Evolutionary conservation across 2,113 vertebrate species (phyloP), one percentile per base, ranked within the genome.

Genomic region (Tragelaphus buxtoni): DNA sequence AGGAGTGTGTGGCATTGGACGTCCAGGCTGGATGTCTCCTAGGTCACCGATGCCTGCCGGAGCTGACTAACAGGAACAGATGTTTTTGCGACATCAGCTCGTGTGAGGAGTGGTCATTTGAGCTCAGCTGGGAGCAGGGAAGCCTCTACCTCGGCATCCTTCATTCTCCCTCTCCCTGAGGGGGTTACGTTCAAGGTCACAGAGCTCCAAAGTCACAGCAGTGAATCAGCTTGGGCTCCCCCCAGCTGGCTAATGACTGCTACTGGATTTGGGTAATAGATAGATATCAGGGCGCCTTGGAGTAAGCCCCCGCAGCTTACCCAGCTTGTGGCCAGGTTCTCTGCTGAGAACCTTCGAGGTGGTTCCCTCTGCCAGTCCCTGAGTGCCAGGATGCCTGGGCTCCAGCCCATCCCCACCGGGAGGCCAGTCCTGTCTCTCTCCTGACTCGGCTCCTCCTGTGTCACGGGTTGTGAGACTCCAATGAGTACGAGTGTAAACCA

Each of bases 51-150:
- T 0, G 16, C n/a, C 35, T 86, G 47, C 30, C 0, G 9, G 56
- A 69, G 81, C 55, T 85, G 93, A 86, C 82, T 3, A 3, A 18
- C 12, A 56, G 16, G 53, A 91, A 96, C 95, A 91, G 89, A 96
- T 26, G 32, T 89, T 82, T 90, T 94, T 17, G n/a, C 0, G 0
- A 58, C 39, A 53, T 49, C 84, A 45, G n/a, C 16, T 28, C 56
- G 12, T 10, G 20, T 96, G 90, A 80, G 58, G 47, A 14, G 58
- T 80, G 69, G 42, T 95, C 39, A 10, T 88, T 93, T 47, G 80
- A 76, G 26, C 42, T 45, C 55, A 5, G 60, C 6, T 6, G 32
- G 93, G 47, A 87, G 39, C 56, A 60, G 63, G 65, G 39, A 1
- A 72, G 39, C 87, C 26, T 69, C 61, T 30, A 2, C 55, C 49